Evolutionary conservation across 2,113 vertebrate genomes (phyloP).

Genomic region (Fregata magnificens): DNA sequence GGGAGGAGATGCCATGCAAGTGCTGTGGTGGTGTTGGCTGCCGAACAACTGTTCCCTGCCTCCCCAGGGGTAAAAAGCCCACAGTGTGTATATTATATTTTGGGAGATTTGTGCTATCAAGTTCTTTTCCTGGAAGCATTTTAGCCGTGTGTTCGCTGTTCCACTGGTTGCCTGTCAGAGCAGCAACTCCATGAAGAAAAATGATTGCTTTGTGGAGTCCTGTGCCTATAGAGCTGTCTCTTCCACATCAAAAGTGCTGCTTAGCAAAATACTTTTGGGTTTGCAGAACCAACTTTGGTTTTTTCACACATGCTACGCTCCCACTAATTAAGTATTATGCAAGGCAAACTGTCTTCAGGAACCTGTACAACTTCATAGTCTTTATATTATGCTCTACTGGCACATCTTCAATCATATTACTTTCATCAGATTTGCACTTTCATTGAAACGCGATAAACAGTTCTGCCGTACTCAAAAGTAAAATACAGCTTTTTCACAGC

Average conservation of each 20-base stretch:
- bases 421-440: background rate
- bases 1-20: background rate
- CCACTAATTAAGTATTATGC: background rate
- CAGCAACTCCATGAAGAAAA: background rate
- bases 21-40: background rate
- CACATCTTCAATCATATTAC: background rate
- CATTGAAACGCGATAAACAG: rapidly evolving
- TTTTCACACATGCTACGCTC: background rate
- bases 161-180: background rate
- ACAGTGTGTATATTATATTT: background rate
- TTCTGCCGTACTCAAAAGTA: background rate
- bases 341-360: background rate
- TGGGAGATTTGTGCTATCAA: background rate
- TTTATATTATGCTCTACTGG: background rate
- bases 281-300: background rate
- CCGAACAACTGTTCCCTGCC: background rate
- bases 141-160: background rate
- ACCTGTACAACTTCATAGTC: background rate
- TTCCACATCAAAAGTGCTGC: background rate
- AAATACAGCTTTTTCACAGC: background rate
- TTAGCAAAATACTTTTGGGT: background rate
- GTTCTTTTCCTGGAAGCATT: background rate
- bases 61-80: background rate
- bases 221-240: background rate
- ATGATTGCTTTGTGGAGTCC: background rate